Conservation (phyloP, 2,113 vertebrate species). For the Hymenochirus boettgeri region DNA sequence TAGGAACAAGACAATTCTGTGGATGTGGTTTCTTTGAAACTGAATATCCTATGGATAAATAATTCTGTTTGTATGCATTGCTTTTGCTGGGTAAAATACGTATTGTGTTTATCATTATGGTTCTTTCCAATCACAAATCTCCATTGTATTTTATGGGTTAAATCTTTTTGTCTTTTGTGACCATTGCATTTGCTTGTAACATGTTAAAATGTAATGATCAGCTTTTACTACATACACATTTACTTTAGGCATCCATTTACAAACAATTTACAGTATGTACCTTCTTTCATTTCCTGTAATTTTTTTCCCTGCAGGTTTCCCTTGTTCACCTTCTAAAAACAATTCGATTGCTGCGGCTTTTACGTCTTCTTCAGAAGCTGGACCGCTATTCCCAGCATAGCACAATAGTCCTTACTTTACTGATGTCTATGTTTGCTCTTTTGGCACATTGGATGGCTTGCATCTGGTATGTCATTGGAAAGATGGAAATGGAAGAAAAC, state of each 20-base stretch:
- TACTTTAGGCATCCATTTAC: not conserved
- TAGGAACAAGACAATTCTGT: no score
- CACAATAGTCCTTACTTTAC: conserved; percentile 89
- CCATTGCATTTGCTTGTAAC: no score
- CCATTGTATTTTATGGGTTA: no score
- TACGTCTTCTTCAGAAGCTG: conserved; percentile 93
- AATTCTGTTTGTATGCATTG: no score
- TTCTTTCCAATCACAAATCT: no score
- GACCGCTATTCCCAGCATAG: conserved; percentile 97
- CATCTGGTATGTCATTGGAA: conserved; percentile 98
- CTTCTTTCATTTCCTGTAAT: not conserved
- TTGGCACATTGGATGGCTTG: conserved; percentile 98
- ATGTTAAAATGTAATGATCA: no score
- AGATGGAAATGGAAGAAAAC: conserved; percentile 92
- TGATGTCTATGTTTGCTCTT: conserved; percentile 97
- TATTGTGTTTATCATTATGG: no score
- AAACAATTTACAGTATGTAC: conserved; percentile 7
- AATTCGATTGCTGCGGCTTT: conserved; percentile 80
- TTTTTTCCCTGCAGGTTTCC: conserved; percentile 71
- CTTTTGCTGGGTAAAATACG: no score
- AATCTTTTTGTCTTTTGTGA: no score
- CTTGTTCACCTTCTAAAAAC: conserved; percentile 95
- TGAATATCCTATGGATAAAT: no score
- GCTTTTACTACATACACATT: no score
- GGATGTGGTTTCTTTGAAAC: no score